Evolutionary conservation across 2,113 vertebrate species (phyloP).

Genomic region (Sisor rabdophorus): DNA sequence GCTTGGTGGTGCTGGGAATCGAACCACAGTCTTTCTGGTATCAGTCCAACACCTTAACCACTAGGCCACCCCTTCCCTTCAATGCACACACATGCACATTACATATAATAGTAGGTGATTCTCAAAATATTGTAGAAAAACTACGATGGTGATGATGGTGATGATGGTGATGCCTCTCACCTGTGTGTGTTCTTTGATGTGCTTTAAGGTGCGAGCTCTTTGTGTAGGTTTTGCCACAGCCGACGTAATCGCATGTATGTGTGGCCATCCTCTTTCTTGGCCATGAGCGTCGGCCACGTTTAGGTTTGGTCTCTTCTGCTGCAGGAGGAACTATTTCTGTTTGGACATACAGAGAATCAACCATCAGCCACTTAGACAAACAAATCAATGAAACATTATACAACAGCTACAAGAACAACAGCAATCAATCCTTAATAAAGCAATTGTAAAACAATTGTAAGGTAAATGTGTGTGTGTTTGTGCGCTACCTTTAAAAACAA

Average conservation of each 20-base stretch:
- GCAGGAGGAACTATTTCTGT: slow-evolving; percentile 83
- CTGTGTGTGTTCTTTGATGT: slow-evolving; percentile 96
- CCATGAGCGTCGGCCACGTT: slow-evolving; percentile 93
- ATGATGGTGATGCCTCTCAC: slow-evolving; percentile 57
- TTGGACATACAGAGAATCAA: slow-evolving; percentile 7
- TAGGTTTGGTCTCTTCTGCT: slow-evolving; percentile 88
- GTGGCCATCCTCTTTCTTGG: slow-evolving; percentile 93
- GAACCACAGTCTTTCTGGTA: too few relatives aligned
- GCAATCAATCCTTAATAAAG: too few relatives aligned
- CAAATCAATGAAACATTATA: background rate
- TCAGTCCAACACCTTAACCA: too few relatives aligned
- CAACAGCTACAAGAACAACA: too few relatives aligned
- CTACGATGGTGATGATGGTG: background rate
- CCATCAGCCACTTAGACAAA: background rate
- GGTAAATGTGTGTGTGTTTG: background rate
- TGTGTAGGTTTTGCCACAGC: slow-evolving; percentile 97
- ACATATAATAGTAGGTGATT: too few relatives aligned
- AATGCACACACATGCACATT: too few relatives aligned
- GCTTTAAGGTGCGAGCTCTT: slow-evolving; percentile 99
- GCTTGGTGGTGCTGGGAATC: too few relatives aligned
- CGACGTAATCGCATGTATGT: slow-evolving; percentile 91
- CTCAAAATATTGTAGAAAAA: background rate
- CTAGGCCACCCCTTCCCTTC: too few relatives aligned
- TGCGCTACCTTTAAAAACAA: too few relatives aligned
- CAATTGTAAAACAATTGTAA: too few relatives aligned